These are phyloP conservation scores for Cremastinae sp. DNA, from an alignment of 2,888 invertebrate species.

Conservation along the genomic window DNA sequence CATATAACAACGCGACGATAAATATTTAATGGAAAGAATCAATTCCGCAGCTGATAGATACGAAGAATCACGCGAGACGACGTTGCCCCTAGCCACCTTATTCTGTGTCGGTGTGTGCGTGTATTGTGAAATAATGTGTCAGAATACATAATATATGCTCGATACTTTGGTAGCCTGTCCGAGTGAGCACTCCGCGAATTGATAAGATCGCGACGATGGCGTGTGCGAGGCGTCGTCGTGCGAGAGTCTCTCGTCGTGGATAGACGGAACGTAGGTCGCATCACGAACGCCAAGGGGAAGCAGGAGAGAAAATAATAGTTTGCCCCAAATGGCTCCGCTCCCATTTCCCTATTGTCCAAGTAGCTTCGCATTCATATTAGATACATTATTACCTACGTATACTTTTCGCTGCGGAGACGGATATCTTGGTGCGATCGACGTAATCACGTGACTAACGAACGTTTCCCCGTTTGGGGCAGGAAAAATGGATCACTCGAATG, in stretches of 20 bases:
- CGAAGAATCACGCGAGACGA: constrained; percentile 47
- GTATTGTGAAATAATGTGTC: neutral
- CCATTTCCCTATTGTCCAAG: constrained; percentile 68
- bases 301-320: constrained; percentile 60
- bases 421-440: constrained; percentile 56
- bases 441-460: constrained; percentile 48
- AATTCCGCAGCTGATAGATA: constrained; percentile 29
- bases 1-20: constrained; percentile 21
- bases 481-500: neutral
- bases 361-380: constrained; percentile 54
- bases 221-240: constrained; percentile 66
- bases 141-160: constrained; percentile 23
- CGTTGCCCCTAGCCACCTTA: constrained; percentile 20
- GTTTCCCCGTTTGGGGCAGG: neutral
- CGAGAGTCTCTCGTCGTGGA: constrained; percentile 60
- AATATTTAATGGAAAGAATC: constrained; percentile 57
- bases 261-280: constrained; percentile 50
- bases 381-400: constrained; percentile 39
- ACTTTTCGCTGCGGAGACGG: constrained; percentile 26
- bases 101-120: neutral
- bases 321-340: constrained; percentile 73
- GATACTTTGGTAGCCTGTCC: constrained; percentile 37
- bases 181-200: constrained; percentile 36
- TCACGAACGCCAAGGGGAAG: constrained; percentile 38
- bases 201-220: constrained; percentile 75